phyloP scores from a whole-genome alignment of 2,888 invertebrate species.

The Campaea margaritaria region DNA sequence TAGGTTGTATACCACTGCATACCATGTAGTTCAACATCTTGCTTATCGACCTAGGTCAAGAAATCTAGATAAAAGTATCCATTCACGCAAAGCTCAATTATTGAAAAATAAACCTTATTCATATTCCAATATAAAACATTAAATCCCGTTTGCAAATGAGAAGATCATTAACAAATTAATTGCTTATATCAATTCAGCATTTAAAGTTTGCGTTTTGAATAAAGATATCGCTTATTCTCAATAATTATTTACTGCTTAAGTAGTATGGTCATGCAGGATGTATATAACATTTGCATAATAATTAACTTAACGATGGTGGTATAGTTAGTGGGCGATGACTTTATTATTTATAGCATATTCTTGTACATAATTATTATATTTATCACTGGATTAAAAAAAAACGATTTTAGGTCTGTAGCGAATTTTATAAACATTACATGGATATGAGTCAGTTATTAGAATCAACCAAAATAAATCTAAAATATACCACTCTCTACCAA shows the following conservation, averaged over 20 bases:
- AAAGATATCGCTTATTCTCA: slow-evolving; percentile 11
- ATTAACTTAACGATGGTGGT: too few relatives aligned
- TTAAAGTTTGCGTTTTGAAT: slow-evolving; percentile 17
- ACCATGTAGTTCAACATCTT: slow-evolving; percentile 40
- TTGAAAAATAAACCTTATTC: slow-evolving; percentile 19
- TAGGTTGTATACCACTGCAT: slow-evolving; percentile 37
- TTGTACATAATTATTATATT: too few relatives aligned
- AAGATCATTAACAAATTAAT: slow-evolving; percentile 43
- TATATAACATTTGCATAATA: neutral
- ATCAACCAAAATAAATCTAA: too few relatives aligned
- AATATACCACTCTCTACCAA: too few relatives aligned
- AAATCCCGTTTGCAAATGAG: slow-evolving; percentile 2
- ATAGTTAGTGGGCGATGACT: too few relatives aligned
- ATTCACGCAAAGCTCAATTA: slow-evolving; percentile 43
- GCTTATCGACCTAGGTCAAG: slow-evolving; percentile 67
- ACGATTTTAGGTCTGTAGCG: too few relatives aligned
- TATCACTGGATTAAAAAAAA: too few relatives aligned
- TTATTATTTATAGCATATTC: too few relatives aligned
- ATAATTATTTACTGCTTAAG: slow-evolving; percentile 7
- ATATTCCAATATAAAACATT: neutral
- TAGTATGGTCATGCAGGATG: neutral
- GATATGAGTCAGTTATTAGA: too few relatives aligned
- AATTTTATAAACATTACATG: too few relatives aligned
- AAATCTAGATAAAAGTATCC: slow-evolving; percentile 52
- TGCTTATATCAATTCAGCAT: slow-evolving; percentile 44